A percentile compares a stretch with the other conserved stretches of the same genome.
Evolutionary conservation across 2,113 vertebrate genomes (phyloP).

Genomic region (Cyanoliseus patagonus): DNA sequence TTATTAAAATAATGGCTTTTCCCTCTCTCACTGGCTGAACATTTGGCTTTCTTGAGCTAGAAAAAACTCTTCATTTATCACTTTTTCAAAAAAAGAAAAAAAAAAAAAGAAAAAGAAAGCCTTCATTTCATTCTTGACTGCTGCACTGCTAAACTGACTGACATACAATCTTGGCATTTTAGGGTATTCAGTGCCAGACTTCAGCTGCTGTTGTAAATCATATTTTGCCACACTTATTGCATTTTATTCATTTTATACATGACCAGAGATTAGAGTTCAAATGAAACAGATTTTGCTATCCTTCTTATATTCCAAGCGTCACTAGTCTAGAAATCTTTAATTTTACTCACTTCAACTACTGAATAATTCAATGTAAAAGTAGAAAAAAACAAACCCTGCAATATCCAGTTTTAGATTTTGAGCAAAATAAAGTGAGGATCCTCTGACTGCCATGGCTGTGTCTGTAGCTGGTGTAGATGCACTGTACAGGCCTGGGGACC

Average conservation of each 20-base stretch:
- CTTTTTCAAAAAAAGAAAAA: not conserved
- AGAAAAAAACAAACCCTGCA: not conserved
- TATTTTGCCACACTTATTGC: slow-evolving; percentile 51
- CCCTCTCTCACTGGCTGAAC: not conserved
- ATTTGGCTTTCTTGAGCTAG: not conserved
- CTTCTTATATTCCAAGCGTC: slow-evolving; percentile 17
- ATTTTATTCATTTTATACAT: slow-evolving; percentile 62
- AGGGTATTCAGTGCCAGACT: slow-evolving; percentile 26
- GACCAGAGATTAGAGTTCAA: slow-evolving; percentile 70
- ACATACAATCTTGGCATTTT: slow-evolving; percentile 26
- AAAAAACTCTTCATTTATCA: slow-evolving; percentile 35
- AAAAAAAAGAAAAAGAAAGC: not conserved
- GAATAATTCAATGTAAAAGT: slow-evolving; percentile 34
- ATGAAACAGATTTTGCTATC: slow-evolving; percentile 53
- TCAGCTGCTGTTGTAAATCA: slow-evolving; percentile 57
- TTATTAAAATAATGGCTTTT: slow-evolving; percentile 48
- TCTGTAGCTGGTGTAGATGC: not conserved
- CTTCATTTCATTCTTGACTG: not conserved
- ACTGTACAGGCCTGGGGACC: not conserved
- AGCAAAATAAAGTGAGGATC: not conserved
- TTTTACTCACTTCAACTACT: slow-evolving; percentile 26
- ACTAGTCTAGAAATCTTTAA: slow-evolving; percentile 46
- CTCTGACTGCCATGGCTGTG: not conserved
- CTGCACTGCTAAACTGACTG: slow-evolving; percentile 40
- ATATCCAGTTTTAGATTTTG: not conserved